These are phyloP conservation scores for Priocnemis perturbator DNA, from an alignment of 2,888 invertebrate species.

Conservation along the genomic window DNA sequence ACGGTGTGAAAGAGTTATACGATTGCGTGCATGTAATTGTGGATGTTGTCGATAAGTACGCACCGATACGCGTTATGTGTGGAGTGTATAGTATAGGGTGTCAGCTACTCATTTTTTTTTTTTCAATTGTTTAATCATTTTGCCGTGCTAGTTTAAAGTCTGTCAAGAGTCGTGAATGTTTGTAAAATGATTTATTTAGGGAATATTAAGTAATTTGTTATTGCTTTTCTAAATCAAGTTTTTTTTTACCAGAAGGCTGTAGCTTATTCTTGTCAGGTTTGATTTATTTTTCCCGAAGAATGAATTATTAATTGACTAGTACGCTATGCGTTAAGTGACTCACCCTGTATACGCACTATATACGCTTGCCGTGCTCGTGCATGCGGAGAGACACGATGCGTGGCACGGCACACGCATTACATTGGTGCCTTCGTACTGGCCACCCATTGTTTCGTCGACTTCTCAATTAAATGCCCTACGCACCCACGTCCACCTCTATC, in stretches of 20 bases:
- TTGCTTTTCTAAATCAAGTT: too few species aligned
- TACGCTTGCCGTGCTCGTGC: conserved; percentile 2
- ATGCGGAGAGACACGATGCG: conserved; percentile 2
- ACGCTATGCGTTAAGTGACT: background rate
- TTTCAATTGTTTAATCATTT: too few species aligned
- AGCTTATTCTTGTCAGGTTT: background rate
- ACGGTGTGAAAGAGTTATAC: conserved; percentile 60
- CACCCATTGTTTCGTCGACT: conserved; percentile 55
- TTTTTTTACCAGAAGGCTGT: too few species aligned
- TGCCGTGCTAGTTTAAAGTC: too few species aligned
- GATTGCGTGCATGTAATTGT: conserved; percentile 37
- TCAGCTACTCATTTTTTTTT: too few species aligned
- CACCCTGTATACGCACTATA: conserved; percentile 5
- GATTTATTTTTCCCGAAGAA: background rate
- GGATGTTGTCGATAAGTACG: conserved; percentile 2
- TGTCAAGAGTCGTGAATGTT: too few species aligned
- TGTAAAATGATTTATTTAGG: too few species aligned
- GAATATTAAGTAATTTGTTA: too few species aligned
- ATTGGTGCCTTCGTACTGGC: conserved; percentile 33
- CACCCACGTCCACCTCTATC: conserved; percentile 37
- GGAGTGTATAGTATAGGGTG: too few species aligned
- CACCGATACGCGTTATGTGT: background rate
- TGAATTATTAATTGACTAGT: too few species aligned
- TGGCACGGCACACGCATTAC: conserved; percentile 10
- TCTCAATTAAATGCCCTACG: conserved; percentile 64